Evolutionary conservation across 2,888 invertebrate genomes (phyloP), one percentile per base, ranked within the genome.

Genomic region (Lypha dubia): DNA sequence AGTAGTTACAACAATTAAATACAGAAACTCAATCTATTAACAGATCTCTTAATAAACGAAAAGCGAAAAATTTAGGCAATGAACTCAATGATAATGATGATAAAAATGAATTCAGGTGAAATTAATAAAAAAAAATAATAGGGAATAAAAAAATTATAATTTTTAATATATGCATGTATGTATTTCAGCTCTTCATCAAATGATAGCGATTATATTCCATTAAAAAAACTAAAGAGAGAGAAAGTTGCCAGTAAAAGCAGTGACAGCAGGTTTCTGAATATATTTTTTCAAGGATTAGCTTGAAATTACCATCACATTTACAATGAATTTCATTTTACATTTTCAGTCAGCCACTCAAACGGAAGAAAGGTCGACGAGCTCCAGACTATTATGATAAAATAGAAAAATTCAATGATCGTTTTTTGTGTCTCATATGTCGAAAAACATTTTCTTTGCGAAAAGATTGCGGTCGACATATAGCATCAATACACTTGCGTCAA

Each of bases 391-490:
- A 77, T 70, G 84, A 84, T 70, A 63, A 84, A 84, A 84, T 84
- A 9, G 63, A 81, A 65, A 70, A 84, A 17, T 44, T 84, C 1
- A 77, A 84, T 1, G 89, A 88, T 0, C 89, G 91, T 4, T 89
- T 89, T 77, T 88, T 84, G 0, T 91, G 91, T 32, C 85, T 88
- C 4, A 87, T 87, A n/a, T 91, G 92, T 49, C 88, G 87, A 22
- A 91, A 91, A 84, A 89, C 89, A 0, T 91, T 92, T 65, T 90
- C 90, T 0, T 90, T 90, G 88, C 88, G 89, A 41, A 90, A 91
- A 13, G 91, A 91, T 84, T 87, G 91, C 76, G 88, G 88, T 38
- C 90, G 91, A 0, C 91, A 91, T 74, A 88, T 89, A 9, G 88
- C 88, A 35, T 86, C 86, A 0, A 91, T 91, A 60, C 87, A 88